Evolutionary conservation across 1,140 invertebrate genomes (phyloP), one percentile per base, ranked within the genome.

Genomic region (Ericerus pela): DNA sequence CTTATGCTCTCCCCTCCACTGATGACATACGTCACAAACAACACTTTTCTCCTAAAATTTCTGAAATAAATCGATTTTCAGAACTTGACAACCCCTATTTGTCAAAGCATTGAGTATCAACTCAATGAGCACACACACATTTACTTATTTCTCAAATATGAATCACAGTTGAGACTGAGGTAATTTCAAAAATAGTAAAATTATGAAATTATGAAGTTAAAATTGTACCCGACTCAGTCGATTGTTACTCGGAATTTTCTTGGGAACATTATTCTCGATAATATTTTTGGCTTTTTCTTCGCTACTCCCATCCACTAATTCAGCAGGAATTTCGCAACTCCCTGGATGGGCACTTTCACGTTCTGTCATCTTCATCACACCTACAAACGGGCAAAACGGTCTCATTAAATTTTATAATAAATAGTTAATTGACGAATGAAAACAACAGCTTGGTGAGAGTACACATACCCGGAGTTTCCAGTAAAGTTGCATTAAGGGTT

Each of bases 311-410:
- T 36, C 28, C 27, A 60, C 41, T 22, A 57, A 28, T 56, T 56
- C 58, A 56, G 47, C 54, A 1, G 59, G 54, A 27, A 57, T 43
- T 2, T 56, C 56, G 26, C 43, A 24, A 38, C 51, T 58, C 6
- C 53, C 55, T 1, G 85, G 85, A 75, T 93, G 88, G 1, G 89
- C 89, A 0, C 83, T 85, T 69, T 92, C 88, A 59, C 84, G 81
- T 68, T 96, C 92, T 16, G 94, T 98, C 88, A 97, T 96, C 62
- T 91, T 87, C 51, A 84, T 85, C 59, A 96, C 85, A 37, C 81
- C 85, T 81, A 64, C 33, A 60, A 68, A 53, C 61, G 37, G 4
- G 16, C 1, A n/a, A 38, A 6, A 22, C 6, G 6, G n/a, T 38
- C n/a, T 38, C 36, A 14, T 38, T 38, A 6, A 38, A 6, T 38